phyloP scores from a whole-genome alignment of 2,797 vertebrate genomes.

The Okamejei kenojei region DNA sequence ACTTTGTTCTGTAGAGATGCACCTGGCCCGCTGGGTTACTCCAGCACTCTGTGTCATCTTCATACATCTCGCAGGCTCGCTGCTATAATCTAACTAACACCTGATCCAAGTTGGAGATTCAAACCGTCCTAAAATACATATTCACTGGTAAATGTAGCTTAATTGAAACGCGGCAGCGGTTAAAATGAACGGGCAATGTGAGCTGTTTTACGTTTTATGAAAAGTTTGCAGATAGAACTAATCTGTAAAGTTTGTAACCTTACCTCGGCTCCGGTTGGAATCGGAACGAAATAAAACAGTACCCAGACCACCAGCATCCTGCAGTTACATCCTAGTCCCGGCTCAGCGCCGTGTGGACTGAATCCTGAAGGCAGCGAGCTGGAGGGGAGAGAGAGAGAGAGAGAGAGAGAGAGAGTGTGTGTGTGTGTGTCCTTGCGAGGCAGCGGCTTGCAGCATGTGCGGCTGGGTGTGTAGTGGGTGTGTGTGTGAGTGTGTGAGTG shows the following conservation, averaged over 20 bases:
- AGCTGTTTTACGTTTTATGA: background rate
- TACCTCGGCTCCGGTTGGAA: background rate
- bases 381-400: background rate
- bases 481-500: background rate
- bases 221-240: background rate
- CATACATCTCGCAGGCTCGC: no score
- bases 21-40: no score
- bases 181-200: background rate
- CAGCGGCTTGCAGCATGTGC: no score
- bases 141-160: background rate
- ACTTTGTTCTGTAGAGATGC: no score
- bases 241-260: background rate
- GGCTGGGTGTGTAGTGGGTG: background rate
- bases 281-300: background rate
- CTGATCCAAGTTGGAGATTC: background rate
- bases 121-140: no score
- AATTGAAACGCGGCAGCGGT: background rate
- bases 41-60: no score
- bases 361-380: background rate
- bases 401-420: background rate
- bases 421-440: no score
- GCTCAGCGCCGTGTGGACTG: background rate
- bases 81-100: background rate
- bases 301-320: background rate
- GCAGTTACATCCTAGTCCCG: conserved; percentile 8